Percentiles rank a stretch among this genome's conserved stretches.
Evolutionary conservation across 2,888 invertebrate genomes (phyloP).

Genomic region (Tiliacea aurago): DNA sequence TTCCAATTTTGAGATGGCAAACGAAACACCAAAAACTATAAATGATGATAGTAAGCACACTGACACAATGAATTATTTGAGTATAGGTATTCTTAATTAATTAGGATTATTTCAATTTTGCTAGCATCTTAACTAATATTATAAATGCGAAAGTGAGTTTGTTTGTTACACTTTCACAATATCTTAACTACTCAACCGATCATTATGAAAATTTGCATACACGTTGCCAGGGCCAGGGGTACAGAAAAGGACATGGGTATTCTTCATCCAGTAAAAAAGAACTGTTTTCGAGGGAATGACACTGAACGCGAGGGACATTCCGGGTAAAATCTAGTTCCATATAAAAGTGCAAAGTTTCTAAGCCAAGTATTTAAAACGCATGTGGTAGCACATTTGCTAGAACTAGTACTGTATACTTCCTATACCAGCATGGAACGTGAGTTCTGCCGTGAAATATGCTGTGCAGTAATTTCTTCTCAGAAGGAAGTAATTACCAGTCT

Average conservation of each 20-base stretch:
- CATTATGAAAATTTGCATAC: too few relatives aligned
- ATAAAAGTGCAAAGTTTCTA: neutral
- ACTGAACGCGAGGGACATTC: neutral
- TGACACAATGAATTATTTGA: neutral
- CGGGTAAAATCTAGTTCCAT: neutral
- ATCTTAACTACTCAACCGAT: too few relatives aligned
- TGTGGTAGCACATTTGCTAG: neutral
- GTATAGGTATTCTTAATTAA: neutral
- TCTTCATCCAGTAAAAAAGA: neutral
- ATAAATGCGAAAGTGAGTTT: neutral
- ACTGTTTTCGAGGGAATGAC: too few relatives aligned
- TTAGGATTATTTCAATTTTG: neutral
- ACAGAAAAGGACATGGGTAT: neutral
- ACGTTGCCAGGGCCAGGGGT: too few relatives aligned
- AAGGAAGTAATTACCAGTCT: slow-evolving; percentile 33
- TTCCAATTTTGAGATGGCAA: neutral
- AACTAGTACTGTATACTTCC: neutral
- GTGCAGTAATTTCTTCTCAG: slow-evolving; percentile 6
- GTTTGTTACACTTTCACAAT: too few relatives aligned
- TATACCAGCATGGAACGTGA: neutral
- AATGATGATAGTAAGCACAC: neutral
- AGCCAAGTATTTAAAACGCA: neutral
- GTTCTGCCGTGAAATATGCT: neutral
- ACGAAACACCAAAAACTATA: neutral
- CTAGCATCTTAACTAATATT: too few relatives aligned